Evolutionary conservation across 92 coral and sea anemone genomes (phyloP).

Genomic region (Montipora capitata): DNA sequence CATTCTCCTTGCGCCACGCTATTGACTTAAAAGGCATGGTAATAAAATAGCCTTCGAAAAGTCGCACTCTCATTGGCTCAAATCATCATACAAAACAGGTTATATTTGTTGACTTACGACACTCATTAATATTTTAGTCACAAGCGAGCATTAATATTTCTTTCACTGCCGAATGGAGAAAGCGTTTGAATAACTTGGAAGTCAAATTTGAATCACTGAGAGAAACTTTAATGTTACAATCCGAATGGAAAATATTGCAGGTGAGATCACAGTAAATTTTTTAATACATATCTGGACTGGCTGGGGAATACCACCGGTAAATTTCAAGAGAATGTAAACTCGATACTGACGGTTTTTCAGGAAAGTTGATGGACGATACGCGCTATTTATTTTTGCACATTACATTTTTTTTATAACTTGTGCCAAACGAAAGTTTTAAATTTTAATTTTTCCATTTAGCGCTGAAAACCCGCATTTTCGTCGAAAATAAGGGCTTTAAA

Average conservation of each 20-base stretch:
- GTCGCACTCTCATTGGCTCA: conserved; percentile 32
- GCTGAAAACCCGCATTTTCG: neutral
- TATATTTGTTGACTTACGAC: conserved; percentile 6
- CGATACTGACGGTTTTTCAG: conserved; percentile 15
- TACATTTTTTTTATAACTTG: neutral
- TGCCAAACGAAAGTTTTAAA: neutral
- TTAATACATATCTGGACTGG: neutral
- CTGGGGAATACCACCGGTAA: conserved; percentile 7
- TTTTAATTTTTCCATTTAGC: neutral
- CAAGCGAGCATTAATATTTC: neutral
- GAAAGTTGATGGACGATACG: neutral
- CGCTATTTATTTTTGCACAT: neutral
- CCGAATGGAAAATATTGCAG: conserved; percentile 1
- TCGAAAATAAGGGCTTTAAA: neutral
- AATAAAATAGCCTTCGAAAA: neutral
- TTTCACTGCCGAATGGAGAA: neutral
- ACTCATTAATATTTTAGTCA: conserved; percentile 54
- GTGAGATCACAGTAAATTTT: conserved; percentile 3
- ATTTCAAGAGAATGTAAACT: neutral
- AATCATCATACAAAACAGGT: conserved; percentile 26
- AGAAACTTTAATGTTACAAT: neutral
- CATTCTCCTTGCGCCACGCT: neutral
- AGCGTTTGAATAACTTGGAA: neutral
- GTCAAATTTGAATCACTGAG: neutral
- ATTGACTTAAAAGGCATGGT: conserved; percentile 38